Evolutionary conservation across 2,113 vertebrate genomes (phyloP).

Genomic region (Cyanoderma ruficeps): DNA sequence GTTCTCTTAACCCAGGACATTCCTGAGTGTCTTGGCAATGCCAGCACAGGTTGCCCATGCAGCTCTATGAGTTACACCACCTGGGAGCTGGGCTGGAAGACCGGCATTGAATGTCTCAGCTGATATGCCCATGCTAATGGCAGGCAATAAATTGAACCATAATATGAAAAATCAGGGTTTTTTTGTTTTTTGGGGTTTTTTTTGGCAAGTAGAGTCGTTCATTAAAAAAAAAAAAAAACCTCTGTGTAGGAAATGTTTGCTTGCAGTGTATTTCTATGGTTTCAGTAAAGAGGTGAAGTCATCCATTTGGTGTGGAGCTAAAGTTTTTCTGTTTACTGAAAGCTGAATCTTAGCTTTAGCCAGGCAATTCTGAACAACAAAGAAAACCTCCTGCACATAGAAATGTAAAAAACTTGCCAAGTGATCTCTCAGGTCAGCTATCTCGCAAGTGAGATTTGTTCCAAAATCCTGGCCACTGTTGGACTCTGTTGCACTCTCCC

Average conservation of each 20-base stretch:
- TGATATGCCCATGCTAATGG: not conserved
- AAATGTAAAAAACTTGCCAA: not conserved
- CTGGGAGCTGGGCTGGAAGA: not conserved
- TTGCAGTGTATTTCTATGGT: not conserved
- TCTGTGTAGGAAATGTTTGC: not conserved
- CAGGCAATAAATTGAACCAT: not conserved
- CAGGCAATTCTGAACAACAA: not conserved
- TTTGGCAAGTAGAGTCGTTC: not conserved
- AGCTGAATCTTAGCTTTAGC: not conserved
- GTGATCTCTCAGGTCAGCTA: not conserved
- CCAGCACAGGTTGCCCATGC: rapidly evolving
- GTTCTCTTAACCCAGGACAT: not conserved
- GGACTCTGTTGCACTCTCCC: not conserved
- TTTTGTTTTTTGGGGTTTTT: not conserved
- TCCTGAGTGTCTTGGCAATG: not conserved
- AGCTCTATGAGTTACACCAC: not conserved
- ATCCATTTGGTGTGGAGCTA: not conserved
- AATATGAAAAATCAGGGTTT: not conserved
- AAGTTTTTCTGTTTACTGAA: not conserved
- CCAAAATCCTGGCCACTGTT: not conserved
- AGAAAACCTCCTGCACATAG: not conserved
- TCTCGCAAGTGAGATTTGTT: not conserved
- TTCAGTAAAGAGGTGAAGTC: not conserved
- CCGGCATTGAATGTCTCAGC: not conserved
- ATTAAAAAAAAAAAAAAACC: not conserved